These are phyloP conservation scores for Darevskia mixta DNA, from an alignment of 2,797 vertebrate species.

Conservation along the genomic window DNA sequence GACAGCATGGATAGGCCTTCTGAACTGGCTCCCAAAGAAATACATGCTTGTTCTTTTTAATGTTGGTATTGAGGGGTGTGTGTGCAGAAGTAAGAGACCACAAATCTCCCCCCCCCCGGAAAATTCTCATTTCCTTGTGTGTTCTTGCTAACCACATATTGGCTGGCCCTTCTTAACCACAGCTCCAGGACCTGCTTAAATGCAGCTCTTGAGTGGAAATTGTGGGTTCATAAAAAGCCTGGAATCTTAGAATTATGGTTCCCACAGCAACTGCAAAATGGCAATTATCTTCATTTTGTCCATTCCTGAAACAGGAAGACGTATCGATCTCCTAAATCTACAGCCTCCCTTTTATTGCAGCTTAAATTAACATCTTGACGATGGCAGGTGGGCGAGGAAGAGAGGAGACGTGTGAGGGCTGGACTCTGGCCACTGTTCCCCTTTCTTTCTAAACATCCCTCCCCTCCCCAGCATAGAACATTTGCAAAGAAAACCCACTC, in stretches of 20 bases:
- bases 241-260: conserved; percentile 69
- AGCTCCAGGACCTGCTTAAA: conserved; percentile 44
- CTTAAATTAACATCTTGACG: conserved; percentile 38
- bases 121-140: neutral
- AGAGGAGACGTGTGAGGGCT: no score
- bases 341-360: neutral
- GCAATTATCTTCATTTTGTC: conserved; percentile 67
- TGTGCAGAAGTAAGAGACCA: neutral
- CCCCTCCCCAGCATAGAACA: neutral
- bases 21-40: neutral
- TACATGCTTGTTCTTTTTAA: accelerated
- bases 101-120: neutral
- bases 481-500: conserved; percentile 19
- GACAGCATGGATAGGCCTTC: neutral
- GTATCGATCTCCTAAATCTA: neutral
- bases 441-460: conserved; percentile 6
- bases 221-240: conserved; percentile 50
- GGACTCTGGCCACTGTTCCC: neutral
- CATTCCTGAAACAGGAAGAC: conserved; percentile 55
- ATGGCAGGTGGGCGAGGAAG: neutral
- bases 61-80: neutral
- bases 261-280: conserved; percentile 76
- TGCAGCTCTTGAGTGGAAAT: conserved; percentile 49
- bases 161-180: conserved; percentile 44
- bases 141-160: conserved; percentile 39